Conservation (phyloP, 1,140 invertebrate species). For the Cotesia vestalis region DNA sequence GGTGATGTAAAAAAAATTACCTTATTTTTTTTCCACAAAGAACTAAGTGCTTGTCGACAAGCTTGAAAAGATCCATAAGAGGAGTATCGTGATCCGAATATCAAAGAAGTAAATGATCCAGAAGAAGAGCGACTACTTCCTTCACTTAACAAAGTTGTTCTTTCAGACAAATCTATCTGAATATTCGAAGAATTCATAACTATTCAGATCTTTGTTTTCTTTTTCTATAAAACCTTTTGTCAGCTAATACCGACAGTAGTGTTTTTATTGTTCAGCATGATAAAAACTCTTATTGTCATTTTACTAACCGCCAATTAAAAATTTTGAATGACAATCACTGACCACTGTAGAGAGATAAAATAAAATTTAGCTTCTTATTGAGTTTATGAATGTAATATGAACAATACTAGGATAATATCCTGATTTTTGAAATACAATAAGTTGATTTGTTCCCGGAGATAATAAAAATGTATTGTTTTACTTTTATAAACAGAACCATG, state of each 20-base stretch:
- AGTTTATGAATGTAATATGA: too few relatives aligned
- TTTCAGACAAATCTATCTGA: conserved; percentile 28
- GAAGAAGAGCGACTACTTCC: conserved; percentile 22
- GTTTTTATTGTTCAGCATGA: neutral
- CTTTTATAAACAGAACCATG: too few relatives aligned
- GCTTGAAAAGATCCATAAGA: conserved; percentile 56
- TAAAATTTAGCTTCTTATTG: too few relatives aligned
- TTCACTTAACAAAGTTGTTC: conserved; percentile 29
- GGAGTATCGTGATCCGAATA: conserved; percentile 38
- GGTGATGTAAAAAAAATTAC: conserved; percentile 43
- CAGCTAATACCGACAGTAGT: neutral
- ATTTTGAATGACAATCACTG: too few relatives aligned
- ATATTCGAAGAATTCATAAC: conserved; percentile 25
- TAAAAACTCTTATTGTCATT: neutral
- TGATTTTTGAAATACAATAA: too few relatives aligned
- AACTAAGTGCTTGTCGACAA: conserved; percentile 52
- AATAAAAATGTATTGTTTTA: too few relatives aligned
- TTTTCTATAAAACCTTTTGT: neutral
- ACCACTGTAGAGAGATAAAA: too few relatives aligned
- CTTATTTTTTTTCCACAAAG: conserved; percentile 58
- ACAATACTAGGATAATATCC: too few relatives aligned
- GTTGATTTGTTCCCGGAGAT: too few relatives aligned
- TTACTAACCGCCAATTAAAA: neutral
- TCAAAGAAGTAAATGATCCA: conserved; percentile 20
- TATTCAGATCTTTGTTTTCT: neutral